Evolutionary conservation across 2,113 vertebrate genomes (phyloP).

Genomic region (Indri indri): DNA sequence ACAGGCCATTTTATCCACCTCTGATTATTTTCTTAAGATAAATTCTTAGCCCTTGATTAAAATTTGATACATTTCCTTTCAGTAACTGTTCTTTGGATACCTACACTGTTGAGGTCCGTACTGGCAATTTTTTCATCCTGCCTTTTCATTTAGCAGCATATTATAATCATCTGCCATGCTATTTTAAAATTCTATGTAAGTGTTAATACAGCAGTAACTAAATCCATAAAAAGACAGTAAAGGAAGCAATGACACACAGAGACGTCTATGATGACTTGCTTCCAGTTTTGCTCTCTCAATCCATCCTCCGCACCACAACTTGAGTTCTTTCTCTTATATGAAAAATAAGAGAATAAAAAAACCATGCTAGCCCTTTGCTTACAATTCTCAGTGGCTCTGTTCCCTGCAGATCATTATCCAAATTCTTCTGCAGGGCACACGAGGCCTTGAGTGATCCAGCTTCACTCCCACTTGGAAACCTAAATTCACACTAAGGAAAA

Average conservation of each 20-base stretch:
- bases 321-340: background rate
- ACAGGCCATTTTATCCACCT: background rate
- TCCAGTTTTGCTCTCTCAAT: background rate
- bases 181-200: background rate
- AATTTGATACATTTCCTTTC: background rate
- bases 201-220: background rate
- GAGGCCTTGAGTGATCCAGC: background rate
- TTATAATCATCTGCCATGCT: background rate
- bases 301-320: background rate
- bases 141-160: background rate
- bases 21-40: slow-evolving; percentile 10
- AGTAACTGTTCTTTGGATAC: background rate
- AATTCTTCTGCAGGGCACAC: background rate
- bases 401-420: too few species aligned
- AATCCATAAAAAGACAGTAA: background rate
- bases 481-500: background rate
- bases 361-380: background rate
- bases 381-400: background rate
- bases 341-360: too few species aligned
- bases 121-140: background rate
- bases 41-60: background rate
- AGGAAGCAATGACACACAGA: background rate
- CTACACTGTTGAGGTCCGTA: background rate
- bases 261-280: background rate
- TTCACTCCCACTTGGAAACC: background rate